Conservation (phyloP, 2,113 vertebrate genomes). For the mouse (Mus musculus) region DNA sequence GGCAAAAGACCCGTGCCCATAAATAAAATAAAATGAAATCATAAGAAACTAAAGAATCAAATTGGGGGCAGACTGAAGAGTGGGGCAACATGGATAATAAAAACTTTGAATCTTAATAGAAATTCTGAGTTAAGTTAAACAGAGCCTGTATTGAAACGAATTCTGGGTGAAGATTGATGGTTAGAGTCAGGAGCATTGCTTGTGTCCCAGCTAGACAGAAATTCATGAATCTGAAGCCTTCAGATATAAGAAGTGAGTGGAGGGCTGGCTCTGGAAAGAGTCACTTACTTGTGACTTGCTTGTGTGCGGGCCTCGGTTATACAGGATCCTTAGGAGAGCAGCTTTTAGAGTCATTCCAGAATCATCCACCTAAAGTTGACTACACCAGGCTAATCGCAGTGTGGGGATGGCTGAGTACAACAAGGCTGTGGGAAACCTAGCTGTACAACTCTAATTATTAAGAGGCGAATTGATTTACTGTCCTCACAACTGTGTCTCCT, state of each 20-base stretch:
- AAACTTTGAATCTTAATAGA: neutral
- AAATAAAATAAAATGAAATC: neutral
- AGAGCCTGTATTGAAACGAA: neutral
- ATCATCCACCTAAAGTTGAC: neutral
- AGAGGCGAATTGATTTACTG: neutral
- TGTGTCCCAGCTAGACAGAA: neutral
- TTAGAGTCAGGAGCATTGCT: neutral
- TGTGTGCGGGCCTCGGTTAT: fast-evolving
- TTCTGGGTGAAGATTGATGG: neutral
- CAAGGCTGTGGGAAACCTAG: neutral
- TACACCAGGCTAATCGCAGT: neutral
- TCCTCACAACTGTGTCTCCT: neutral
- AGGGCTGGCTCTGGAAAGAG: neutral
- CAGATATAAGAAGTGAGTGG: neutral
- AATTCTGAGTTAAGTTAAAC: neutral
- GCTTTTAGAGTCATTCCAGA: neutral
- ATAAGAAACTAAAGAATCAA: neutral
- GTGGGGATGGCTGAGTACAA: neutral
- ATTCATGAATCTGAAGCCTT: neutral
- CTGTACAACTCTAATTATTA: neutral
- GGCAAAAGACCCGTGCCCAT: neutral
- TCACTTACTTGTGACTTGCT: neutral
- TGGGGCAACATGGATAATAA: neutral
- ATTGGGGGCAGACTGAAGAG: neutral
- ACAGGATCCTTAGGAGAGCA: neutral